Base-by-base conservation (phyloP, 2,888 invertebrate species). In the Caenorhabditis sinica region DNA sequence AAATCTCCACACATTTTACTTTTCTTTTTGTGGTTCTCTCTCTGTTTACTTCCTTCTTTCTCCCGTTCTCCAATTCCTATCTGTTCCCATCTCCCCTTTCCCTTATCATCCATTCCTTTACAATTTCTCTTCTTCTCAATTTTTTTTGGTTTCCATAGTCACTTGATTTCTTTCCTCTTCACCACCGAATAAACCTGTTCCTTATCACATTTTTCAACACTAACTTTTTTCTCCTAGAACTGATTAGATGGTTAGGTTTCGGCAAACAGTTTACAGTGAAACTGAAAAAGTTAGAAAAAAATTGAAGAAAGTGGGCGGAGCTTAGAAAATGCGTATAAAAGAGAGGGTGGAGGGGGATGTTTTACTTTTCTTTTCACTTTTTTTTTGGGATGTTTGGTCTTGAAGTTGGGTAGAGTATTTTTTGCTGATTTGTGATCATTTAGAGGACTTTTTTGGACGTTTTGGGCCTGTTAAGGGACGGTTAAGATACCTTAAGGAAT, bases 221-320 rank as follows among this genome's bases (percentile, higher is more conserved):
- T 23, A 25, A 61, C 33, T 40, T 61, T 61, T 61, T 61, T 36
- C 13, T 49, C 28, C 8, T 23, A 56, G 25, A 13, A 11, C 6
- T 40, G 63, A 40, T 63, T 63, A 53, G 53, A 56, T 66, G 56
- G 28, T 49, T 68, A 40, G 40, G 40, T 63, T 56, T 53, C 30
- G 45, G n/a, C 40, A 36, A 58, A 61, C 43, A 63, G 76, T 76
- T 68, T 76, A 76, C 60, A 76, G 76, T 43, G 49, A 76, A 61
- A 61, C 36, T 63, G 74, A 53, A 63, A 25, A 43, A n/a, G n/a
- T n/a, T n/a, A n/a, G n/a, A n/a, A n/a, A n/a, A n/a, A n/a, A n/a
- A n/a, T n/a, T n/a, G n/a, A n/a, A n/a, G n/a, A n/a, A 68, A 60
- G 76, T 45, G 76, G 65, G 63, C 63, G 63, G 63, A 63, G 63